Percentiles rank a stretch among this genome's conserved stretches.
phyloP scores from a whole-genome alignment of 2,113 vertebrate genomes.

The Alethe diademata region DNA sequence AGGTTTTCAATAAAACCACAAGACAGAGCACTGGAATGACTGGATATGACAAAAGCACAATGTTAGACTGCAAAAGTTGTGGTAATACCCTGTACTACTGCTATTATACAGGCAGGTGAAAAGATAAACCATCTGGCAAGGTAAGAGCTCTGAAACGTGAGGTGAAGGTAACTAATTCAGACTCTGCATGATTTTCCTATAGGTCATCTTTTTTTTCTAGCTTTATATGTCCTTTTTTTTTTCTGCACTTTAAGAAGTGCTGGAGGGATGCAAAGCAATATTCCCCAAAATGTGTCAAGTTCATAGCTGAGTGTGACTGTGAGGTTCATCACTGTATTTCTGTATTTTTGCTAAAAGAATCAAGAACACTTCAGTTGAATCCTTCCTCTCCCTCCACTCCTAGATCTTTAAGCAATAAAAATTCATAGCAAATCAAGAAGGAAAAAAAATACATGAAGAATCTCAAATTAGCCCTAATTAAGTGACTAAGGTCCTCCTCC shows the following conservation, averaged over 20 bases:
- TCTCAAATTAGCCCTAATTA: not conserved
- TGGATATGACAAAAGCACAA: not conserved
- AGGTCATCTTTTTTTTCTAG: not conserved
- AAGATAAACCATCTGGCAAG: not conserved
- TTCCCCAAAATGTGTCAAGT: not conserved
- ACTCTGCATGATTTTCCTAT: not conserved
- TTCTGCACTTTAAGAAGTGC: not conserved
- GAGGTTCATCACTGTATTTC: not conserved
- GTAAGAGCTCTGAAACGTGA: accelerated
- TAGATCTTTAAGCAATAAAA: not conserved
- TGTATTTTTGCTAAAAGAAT: not conserved
- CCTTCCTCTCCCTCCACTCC: not conserved
- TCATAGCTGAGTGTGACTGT: not conserved
- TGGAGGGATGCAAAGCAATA: not conserved
- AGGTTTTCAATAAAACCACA: not conserved
- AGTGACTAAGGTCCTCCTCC: not conserved
- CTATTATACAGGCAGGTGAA: not conserved
- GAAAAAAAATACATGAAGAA: not conserved
- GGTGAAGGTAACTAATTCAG: not conserved
- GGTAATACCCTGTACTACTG: not conserved
- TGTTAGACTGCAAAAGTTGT: not conserved
- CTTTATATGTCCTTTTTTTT: not conserved
- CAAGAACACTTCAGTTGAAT: not conserved
- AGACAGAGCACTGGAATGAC: not conserved
- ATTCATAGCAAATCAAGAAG: not conserved